Percentiles rank a stretch among this genome's conserved stretches.
Evolutionary conservation across 2,888 invertebrate genomes (phyloP).

Genomic region (Halocaridina rubra): DNA sequence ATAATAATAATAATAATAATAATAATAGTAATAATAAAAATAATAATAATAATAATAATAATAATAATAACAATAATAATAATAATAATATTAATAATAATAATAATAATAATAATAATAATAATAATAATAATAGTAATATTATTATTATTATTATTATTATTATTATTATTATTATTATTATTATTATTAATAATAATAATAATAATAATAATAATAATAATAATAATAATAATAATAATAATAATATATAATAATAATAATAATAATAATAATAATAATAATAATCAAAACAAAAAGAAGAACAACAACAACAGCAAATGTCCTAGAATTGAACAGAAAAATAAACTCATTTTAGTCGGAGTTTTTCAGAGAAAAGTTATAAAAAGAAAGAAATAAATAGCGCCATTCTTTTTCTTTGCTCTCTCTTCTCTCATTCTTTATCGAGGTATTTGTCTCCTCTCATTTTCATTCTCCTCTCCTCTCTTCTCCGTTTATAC

Average conservation of each 20-base stretch:
- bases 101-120: neutral
- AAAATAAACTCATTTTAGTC: too few relatives aligned
- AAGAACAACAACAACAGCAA: neutral
- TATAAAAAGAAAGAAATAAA: too few relatives aligned
- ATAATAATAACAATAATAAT: neutral
- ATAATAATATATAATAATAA: neutral
- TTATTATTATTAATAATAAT: neutral
- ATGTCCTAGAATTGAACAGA: neutral
- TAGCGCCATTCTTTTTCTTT: too few relatives aligned
- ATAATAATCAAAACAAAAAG: neutral
- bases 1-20: neutral
- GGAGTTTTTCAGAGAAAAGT: too few relatives aligned
- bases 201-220: neutral
- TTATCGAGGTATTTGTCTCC: too few relatives aligned
- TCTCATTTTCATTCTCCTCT: too few relatives aligned
- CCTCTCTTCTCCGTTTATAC: too few relatives aligned
- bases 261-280: neutral
- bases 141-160: neutral
- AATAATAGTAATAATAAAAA: neutral
- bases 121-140: neutral
- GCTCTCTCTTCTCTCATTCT: too few relatives aligned
- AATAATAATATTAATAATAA: neutral
- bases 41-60: neutral
- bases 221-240: neutral
- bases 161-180: neutral